These are phyloP conservation scores for Zalophus californianus DNA, from an alignment of 2,797 vertebrate genomes.

Conservation along the genomic window DNA sequence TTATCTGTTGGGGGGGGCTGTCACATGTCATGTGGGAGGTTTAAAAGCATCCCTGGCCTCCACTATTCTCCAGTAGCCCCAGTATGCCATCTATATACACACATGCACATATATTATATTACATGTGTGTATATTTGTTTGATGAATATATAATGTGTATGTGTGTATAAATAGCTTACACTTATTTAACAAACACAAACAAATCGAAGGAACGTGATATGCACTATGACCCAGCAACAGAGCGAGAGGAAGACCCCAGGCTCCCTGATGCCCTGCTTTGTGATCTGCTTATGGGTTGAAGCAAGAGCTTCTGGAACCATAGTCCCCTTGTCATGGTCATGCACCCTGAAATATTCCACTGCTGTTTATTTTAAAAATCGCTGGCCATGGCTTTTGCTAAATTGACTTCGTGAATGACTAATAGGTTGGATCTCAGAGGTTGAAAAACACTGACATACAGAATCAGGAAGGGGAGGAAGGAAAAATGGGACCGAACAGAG, in stretches of 20 bases:
- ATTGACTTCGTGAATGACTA: constrained; percentile 1
- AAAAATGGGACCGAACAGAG: constrained; percentile 3
- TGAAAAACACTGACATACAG: not conserved
- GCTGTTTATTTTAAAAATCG: not conserved
- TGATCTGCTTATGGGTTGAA: not conserved
- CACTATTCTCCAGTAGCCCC: not conserved
- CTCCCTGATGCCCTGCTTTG: not conserved
- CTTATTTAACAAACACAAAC: not conserved
- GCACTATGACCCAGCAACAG: not conserved
- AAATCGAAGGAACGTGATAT: not conserved
- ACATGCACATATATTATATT: not conserved
- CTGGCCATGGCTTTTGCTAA: not conserved
- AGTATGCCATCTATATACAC: not conserved
- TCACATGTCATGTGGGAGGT: not conserved
- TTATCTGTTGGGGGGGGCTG: not conserved
- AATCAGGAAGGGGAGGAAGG: not conserved
- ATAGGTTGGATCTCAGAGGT: not conserved
- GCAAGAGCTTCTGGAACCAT: not conserved
- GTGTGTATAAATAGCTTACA: not conserved
- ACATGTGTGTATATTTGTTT: not conserved
- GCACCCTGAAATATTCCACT: not conserved
- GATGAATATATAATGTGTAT: not conserved
- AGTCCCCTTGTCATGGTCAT: not conserved
- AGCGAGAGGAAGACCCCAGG: not conserved
- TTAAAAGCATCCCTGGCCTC: not conserved